Conservation (phyloP, 37 sponge, comb jelly and placozoan species). For the Eunapius fragilis region DNA sequence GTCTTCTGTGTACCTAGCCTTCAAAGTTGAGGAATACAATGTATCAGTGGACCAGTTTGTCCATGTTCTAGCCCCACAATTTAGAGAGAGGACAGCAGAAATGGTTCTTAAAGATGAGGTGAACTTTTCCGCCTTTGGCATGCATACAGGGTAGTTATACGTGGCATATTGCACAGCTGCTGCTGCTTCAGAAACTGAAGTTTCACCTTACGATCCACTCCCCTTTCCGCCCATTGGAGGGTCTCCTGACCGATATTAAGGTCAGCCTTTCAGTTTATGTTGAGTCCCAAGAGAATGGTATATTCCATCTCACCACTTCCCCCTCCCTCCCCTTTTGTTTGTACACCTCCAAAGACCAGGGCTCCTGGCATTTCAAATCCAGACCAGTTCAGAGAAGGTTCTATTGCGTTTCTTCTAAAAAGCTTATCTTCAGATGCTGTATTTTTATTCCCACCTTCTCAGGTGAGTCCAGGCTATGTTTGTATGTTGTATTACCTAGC, state of each 20-base stretch:
- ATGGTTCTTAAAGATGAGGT: constrained; percentile 78
- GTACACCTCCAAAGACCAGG: constrained; percentile 33
- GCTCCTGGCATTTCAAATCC: constrained; percentile 45
- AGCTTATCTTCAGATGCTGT: constrained; percentile 68
- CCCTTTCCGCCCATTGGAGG: constrained; percentile 88
- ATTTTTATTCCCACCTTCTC: constrained; percentile 85
- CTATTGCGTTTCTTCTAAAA: constrained; percentile 62
- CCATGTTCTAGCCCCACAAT: constrained; percentile 47
- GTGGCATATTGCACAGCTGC: constrained; percentile 43
- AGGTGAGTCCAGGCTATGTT: constrained; percentile 41
- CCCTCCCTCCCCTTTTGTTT: background rate
- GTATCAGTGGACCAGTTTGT: constrained; percentile 85
- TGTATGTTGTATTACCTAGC: background rate
- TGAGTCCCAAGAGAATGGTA: too few relatives aligned
- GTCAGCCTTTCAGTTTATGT: constrained; percentile 22
- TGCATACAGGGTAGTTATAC: background rate
- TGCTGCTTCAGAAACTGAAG: constrained; percentile 71
- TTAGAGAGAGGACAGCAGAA: constrained; percentile 33
- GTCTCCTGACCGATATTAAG: constrained; percentile 90
- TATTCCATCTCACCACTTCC: too few relatives aligned
- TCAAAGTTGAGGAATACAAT: constrained; percentile 94
- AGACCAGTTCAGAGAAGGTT: constrained; percentile 61
- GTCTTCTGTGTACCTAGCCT: constrained; percentile 85
- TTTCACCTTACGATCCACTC: constrained; percentile 88
- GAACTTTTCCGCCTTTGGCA: background rate